Evolutionary conservation across 2,113 vertebrate genomes (phyloP).

Genomic region (Campylorhamphus procurvoides): DNA sequence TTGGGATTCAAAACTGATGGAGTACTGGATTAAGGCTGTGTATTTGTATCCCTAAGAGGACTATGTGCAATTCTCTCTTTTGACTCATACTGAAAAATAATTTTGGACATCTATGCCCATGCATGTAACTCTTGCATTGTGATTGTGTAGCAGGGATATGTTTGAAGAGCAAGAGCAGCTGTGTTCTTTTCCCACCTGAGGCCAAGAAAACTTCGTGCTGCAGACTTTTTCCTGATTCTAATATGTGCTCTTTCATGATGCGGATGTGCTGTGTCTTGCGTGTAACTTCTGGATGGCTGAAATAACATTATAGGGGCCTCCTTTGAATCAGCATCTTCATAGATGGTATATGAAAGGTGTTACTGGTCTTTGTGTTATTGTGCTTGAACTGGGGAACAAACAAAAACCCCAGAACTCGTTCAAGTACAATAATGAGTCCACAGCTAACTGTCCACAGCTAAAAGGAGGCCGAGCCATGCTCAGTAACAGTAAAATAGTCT

Average conservation of each 20-base stretch:
- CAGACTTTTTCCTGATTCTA: background rate
- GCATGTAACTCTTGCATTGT: background rate
- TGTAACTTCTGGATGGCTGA: background rate
- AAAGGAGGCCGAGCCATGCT: background rate
- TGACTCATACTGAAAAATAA: background rate
- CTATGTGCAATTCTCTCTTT: background rate
- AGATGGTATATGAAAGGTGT: background rate
- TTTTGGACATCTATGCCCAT: background rate
- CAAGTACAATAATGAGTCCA: background rate
- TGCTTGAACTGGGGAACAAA: background rate
- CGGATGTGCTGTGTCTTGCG: background rate
- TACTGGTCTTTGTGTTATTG: fast-evolving
- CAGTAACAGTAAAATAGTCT: background rate
- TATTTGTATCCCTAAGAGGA: background rate
- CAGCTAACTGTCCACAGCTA: background rate
- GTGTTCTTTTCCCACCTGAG: background rate
- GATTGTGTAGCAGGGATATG: background rate
- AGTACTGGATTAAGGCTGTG: background rate
- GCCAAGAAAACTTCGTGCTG: background rate
- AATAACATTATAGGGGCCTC: background rate
- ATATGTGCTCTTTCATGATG: background rate
- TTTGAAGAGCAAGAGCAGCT: background rate
- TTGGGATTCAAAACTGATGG: background rate
- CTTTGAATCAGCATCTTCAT: background rate
- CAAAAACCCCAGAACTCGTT: background rate